A percentile compares a stretch with the other conserved stretches of the same genome.
phyloP scores from a whole-genome alignment of 2,797 vertebrate genomes.

The Danio jaintianensis region DNA sequence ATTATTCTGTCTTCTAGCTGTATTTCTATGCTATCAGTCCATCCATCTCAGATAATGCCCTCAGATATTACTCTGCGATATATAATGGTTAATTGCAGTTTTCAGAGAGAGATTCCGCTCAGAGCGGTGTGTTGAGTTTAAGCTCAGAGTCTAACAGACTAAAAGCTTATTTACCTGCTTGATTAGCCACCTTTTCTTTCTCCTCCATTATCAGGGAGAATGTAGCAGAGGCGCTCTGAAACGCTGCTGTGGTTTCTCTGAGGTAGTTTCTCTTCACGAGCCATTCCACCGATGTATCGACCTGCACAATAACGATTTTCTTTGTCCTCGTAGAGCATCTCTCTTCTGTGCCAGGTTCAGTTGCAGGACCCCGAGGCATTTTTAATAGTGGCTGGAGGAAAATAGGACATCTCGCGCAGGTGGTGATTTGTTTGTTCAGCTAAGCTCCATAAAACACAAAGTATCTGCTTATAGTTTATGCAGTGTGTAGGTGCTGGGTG shows the following conservation, averaged over 20 bases:
- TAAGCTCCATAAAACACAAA: slow-evolving; percentile 49
- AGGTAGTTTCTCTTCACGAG: slow-evolving; percentile 52
- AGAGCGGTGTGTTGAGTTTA: slow-evolving; percentile 18
- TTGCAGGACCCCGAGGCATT: slow-evolving; percentile 43
- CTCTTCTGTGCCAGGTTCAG: slow-evolving; percentile 38
- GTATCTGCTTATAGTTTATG: slow-evolving; percentile 22
- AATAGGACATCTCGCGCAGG: slow-evolving; percentile 29
- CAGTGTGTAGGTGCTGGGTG: not conserved
- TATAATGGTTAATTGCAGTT: slow-evolving; percentile 8
- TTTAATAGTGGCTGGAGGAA: slow-evolving; percentile 49
- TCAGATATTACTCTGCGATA: not conserved
- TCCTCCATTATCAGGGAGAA: slow-evolving; percentile 41
- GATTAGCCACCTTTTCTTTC: slow-evolving; percentile 29
- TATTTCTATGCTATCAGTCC: not conserved
- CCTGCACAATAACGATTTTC: slow-evolving; percentile 48
- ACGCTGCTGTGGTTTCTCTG: slow-evolving; percentile 41
- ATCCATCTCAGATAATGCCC: not conserved
- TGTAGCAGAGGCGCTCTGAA: slow-evolving; percentile 38
- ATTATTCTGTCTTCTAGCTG: not conserved
- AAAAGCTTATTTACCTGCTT: slow-evolving; percentile 52
- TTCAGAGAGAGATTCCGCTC: slow-evolving; percentile 10
- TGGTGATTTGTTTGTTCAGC: slow-evolving; percentile 49
- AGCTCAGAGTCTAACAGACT: slow-evolving; percentile 41
- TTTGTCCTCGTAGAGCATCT: slow-evolving; percentile 59
- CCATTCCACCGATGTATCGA: slow-evolving; percentile 52